Base-by-base conservation (phyloP, 2,888 invertebrate species). In the Campoletis raptor region DNA sequence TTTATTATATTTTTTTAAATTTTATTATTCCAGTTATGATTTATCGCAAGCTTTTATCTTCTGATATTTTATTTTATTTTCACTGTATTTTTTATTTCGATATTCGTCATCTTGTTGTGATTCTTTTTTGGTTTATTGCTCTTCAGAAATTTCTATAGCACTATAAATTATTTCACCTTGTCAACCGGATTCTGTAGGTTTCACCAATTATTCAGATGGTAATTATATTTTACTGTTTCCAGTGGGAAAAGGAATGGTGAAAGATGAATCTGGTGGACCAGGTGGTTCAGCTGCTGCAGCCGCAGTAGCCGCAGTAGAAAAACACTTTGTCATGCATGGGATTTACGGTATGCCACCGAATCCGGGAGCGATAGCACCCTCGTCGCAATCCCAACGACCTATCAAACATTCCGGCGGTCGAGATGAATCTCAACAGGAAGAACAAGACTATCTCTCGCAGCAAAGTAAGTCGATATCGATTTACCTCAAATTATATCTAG, bases 371-470 rank as follows among this genome's bases (percentile, higher is more conserved):
- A 93, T 92, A 48, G 91, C 92, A 54, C 94, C 94, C 85, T 94
- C 94, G 89, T 95, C 93, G 85, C 93, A 89, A 83, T 92, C 91
- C 83, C 94, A 94, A 91, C 90, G 94, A 88, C 92, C 94, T 88
- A 92, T 93, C 82, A 94, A 94, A 85, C 93, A 93, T 88, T 91
- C 93, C 70, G 86, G 89, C 72, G 89, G 90, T 77, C 91, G 91
- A 92, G 95, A 93, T 87, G 94, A 94, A 73, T 82, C 91, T 42
- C 88, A 90, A 37, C 96, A 96, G 91, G 96, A 96, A 67, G 96
- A 96, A 69, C 95, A 95, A 64, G 97, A 97, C 89, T 96, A 96
- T 89, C 95, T 96, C 88, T 95, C 96, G 2, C 95, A 96, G 90
- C 96, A 96, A 90, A 94, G 96, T 96, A 93, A 95, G 95, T 95